phyloP scores from a whole-genome alignment of 2,113 vertebrate species.

The Tapirus terrestris region DNA sequence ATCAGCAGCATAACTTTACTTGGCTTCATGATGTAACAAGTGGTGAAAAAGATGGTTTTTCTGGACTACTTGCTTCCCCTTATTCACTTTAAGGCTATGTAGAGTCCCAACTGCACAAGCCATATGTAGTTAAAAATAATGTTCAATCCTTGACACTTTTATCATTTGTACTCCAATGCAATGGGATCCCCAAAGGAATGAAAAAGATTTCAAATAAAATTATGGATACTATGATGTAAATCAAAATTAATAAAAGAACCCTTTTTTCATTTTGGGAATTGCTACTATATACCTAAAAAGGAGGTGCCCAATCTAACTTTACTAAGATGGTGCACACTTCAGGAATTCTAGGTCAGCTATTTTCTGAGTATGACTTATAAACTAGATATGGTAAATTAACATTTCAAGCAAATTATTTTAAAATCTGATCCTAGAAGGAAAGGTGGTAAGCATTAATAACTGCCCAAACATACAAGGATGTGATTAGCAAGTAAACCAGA shows the following conservation, averaged over 20 bases:
- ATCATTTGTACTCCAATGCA: slow-evolving; percentile 29
- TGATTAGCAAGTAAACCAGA: slow-evolving; percentile 27
- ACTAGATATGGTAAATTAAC: neutral
- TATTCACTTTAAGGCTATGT: neutral
- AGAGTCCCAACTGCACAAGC: neutral
- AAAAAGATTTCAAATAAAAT: slow-evolving; percentile 52
- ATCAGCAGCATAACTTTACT: neutral
- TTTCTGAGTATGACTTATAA: slow-evolving; percentile 42
- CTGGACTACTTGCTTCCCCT: neutral
- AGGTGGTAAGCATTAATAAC: neutral
- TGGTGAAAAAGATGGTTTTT: neutral
- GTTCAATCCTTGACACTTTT: neutral
- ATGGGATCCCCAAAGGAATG: slow-evolving; percentile 4
- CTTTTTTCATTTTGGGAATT: slow-evolving; percentile 21
- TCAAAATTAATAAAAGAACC: slow-evolving; percentile 21
- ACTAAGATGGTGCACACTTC: neutral
- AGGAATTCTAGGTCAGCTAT: slow-evolving; percentile 33
- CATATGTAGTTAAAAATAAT: slow-evolving; percentile 7
- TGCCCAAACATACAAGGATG: neutral
- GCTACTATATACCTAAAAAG: neutral
- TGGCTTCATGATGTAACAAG: slow-evolving; percentile 30
- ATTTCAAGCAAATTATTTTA: slow-evolving; percentile 8
- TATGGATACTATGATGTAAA: neutral
- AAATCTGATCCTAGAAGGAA: neutral
- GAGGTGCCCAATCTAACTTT: neutral